Evolutionary conservation across 1,140 invertebrate genomes (phyloP), one percentile per base, ranked within the genome.

Genomic region (Neodiprion pinetum): DNA sequence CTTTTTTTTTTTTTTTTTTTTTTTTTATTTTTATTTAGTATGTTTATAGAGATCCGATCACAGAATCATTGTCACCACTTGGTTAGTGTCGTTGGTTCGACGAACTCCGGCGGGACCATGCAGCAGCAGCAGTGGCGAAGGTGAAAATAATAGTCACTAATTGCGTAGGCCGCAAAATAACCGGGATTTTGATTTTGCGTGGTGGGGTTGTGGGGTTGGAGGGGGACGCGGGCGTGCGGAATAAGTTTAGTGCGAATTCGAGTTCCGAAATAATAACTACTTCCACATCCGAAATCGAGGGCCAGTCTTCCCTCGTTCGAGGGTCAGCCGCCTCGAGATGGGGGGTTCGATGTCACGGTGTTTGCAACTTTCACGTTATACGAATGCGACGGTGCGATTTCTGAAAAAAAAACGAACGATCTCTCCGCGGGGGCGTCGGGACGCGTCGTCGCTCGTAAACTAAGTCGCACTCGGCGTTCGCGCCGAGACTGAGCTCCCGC

Each of bases 401-500:
- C n/a, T 61, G 53, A 61, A 17, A 61, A 61, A 14, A 61, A 14
- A 61, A 61, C 17, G 11, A 61, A 61, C n/a, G 11, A 61, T 7
- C 53, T 61, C 11, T 61, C 53, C 53, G 53, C 8, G 53, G 53
- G 7, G 53, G 8, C 11, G n/a, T 50, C 66, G 8, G 61, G 67
- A 66, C 49, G 67, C 68, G 70, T 48, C 73, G 76, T 71, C 70
- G 65, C 72, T 40, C 73, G 66, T 65, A 66, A 65, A 73, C 48
- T 72, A 73, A 72, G 73, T 75, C 74, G 74, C 72, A 48, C 72
- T 74, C 82, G 82, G 84, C 82, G 85, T 84, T 84, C 86, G 83
- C 83, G 83, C 84, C 86, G 86, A 85, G 86, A 88, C 87, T 88
- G 87, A 88, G 83, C 87, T 86, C 81, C 82, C 85, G 83, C 83